phyloP scores from a whole-genome alignment of 2,797 vertebrate genomes.

The Gouania willdenowi region DNA sequence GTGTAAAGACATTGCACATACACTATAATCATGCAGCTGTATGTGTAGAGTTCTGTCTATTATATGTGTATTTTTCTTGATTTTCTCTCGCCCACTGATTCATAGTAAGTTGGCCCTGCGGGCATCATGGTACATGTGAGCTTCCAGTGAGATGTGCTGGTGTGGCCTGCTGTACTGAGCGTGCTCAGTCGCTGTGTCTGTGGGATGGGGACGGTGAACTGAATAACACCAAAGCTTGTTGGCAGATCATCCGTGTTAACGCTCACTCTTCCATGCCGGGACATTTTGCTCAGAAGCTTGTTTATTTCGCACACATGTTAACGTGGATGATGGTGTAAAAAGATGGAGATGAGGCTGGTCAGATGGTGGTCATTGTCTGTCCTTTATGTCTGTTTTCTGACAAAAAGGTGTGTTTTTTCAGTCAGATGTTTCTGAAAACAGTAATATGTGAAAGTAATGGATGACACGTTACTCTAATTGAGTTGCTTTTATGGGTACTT shows the following conservation, averaged over 20 bases:
- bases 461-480: no score
- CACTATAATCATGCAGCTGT: background rate
- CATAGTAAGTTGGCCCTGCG: slow-evolving; percentile 38
- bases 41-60: slow-evolving; percentile 17
- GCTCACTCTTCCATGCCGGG: slow-evolving; percentile 10
- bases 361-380: slow-evolving; percentile 1
- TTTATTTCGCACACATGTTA: slow-evolving; percentile 43
- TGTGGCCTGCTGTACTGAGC: slow-evolving; percentile 46
- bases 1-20: no score
- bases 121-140: slow-evolving; percentile 20
- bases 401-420: no score
- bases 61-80: slow-evolving; percentile 22
- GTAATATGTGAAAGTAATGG: no score
- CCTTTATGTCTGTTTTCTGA: no score
- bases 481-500: no score
- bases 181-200: slow-evolving; percentile 36
- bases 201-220: slow-evolving; percentile 28
- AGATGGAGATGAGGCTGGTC: slow-evolving; percentile 16
- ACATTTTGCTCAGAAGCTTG: slow-evolving; percentile 35
- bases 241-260: slow-evolving; percentile 45
- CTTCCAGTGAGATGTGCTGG: slow-evolving; percentile 30
- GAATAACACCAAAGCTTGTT: slow-evolving; percentile 30
- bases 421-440: no score
- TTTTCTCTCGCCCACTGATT: slow-evolving; percentile 48
- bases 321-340: slow-evolving; percentile 18